Percentiles rank a stretch among this genome's conserved stretches.
Conservation (phyloP, 2,113 vertebrate genomes). For the Nycticebus coucang region DNA sequence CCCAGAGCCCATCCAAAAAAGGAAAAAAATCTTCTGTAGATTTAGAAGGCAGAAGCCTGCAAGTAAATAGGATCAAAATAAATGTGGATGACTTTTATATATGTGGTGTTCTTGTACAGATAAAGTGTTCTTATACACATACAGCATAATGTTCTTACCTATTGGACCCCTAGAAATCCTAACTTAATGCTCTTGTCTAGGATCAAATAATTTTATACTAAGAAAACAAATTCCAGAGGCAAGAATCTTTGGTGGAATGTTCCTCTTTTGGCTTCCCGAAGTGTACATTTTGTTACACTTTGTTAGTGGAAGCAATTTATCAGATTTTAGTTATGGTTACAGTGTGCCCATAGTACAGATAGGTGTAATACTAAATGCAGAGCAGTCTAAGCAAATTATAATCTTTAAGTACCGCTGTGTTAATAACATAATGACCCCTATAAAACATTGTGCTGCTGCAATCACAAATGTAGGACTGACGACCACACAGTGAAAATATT, state of each 20-base stretch:
- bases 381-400: slow-evolving; percentile 19
- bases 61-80: slow-evolving; percentile 23
- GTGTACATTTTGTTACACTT: neutral
- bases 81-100: neutral
- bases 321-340: slow-evolving; percentile 4
- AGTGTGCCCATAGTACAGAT: neutral
- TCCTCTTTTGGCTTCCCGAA: neutral
- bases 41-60: slow-evolving; percentile 1
- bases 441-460: slow-evolving; percentile 25
- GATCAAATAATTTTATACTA: slow-evolving; percentile 18
- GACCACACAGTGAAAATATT: neutral
- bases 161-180: neutral
- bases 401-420: slow-evolving; percentile 1
- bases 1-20: neutral
- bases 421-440: slow-evolving; percentile 40
- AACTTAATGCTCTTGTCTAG: neutral
- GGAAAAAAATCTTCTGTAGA: neutral
- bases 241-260: neutral
- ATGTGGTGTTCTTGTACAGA: no score
- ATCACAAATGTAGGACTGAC: neutral
- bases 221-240: neutral
- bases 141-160: neutral
- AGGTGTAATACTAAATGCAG: neutral
- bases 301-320: neutral
- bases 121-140: neutral